These are phyloP conservation scores for Acanthis flammea DNA, from an alignment of 2,797 vertebrate genomes.

Conservation along the genomic window DNA sequence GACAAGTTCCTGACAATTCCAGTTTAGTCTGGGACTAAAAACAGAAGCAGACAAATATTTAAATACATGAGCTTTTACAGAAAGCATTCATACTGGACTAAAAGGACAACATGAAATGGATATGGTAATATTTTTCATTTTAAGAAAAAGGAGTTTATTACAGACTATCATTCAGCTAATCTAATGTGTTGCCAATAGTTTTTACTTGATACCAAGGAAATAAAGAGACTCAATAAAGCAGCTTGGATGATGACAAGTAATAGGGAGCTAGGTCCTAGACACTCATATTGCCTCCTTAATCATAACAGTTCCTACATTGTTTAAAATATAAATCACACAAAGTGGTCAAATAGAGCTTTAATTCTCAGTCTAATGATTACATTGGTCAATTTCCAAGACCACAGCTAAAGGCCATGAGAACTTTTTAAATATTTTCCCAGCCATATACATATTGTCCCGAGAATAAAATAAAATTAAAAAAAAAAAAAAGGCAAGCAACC, in stretches of 20 bases:
- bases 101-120: background rate
- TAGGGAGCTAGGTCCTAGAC: background rate
- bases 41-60: background rate
- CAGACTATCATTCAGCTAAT: background rate
- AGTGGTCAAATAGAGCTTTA: constrained; percentile 9
- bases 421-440: constrained; percentile 32
- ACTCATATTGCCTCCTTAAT: background rate
- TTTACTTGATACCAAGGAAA: constrained; percentile 15
- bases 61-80: background rate
- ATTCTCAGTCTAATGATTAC: constrained; percentile 39
- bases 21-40: background rate
- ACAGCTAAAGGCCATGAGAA: constrained; percentile 50
- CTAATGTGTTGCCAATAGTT: background rate
- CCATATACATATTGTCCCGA: background rate
- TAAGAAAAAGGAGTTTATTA: background rate
- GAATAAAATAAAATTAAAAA: background rate
- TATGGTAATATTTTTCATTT: background rate
- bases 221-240: background rate
- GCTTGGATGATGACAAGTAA: background rate
- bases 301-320: background rate
- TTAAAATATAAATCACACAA: constrained; percentile 15
- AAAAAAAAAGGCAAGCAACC: background rate
- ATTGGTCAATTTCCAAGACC: constrained; percentile 41
- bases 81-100: background rate
- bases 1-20: background rate